phyloP scores from a whole-genome alignment of 2,797 vertebrate species.

The Ceyx erithaca region DNA sequence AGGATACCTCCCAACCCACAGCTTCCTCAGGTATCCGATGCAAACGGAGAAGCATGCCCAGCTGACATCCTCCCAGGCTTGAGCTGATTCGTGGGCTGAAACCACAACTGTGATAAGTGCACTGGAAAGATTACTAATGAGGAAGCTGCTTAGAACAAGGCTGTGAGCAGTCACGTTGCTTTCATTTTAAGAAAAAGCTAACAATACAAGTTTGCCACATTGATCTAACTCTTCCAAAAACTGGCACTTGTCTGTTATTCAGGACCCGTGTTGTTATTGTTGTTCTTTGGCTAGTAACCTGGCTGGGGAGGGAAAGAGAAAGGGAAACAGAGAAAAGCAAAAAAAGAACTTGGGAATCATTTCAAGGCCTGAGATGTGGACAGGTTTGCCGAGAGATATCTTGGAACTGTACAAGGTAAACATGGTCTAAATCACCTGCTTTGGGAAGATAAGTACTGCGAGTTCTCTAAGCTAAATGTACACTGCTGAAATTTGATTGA shows the following conservation, averaged over 20 bases:
- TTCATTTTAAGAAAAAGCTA: neutral
- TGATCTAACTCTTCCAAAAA: constrained; percentile 1
- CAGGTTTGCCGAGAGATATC: constrained; percentile 56
- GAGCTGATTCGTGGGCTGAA: neutral
- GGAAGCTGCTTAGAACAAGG: constrained; percentile 23
- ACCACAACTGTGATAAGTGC: constrained; percentile 1
- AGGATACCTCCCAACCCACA: neutral
- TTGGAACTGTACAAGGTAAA: constrained; percentile 57
- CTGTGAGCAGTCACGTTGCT: neutral
- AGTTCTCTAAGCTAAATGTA: constrained; percentile 72
- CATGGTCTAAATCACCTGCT: constrained; percentile 72
- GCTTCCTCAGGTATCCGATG: constrained; percentile 17
- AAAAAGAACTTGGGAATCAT: constrained; percentile 10
- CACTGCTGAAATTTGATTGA: constrained; percentile 74
- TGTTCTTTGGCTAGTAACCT: neutral
- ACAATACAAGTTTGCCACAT: neutral
- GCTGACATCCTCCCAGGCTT: neutral
- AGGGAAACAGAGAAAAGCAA: neutral
- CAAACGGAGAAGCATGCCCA: neutral
- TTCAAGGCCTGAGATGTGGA: constrained; percentile 39
- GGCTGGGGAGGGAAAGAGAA: neutral
- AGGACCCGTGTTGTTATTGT: neutral
- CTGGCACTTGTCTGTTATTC: neutral
- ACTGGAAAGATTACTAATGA: constrained; percentile 35
- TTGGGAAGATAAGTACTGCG: constrained; percentile 67